These are phyloP conservation scores for Aphis craccivora DNA, from an alignment of 1,140 invertebrate genomes.

Conservation along the genomic window DNA sequence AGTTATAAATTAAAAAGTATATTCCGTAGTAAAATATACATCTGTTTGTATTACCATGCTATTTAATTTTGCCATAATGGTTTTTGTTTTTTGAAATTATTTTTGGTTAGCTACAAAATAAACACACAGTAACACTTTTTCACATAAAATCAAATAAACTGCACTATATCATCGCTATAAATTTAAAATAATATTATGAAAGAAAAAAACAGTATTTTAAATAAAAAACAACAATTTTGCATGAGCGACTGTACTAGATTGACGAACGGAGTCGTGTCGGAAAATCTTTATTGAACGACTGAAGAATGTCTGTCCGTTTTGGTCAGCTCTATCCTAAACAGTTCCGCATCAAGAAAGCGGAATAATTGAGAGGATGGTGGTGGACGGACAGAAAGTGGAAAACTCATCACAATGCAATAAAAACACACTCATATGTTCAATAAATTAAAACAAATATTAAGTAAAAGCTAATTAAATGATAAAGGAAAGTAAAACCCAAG, in stretches of 20 bases:
- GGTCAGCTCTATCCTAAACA: constrained; percentile 45
- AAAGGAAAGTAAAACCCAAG: constrained; percentile 45
- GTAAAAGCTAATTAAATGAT: constrained; percentile 55
- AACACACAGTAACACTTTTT: background rate
- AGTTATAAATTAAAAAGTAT: background rate
- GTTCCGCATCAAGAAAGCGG: constrained; percentile 57
- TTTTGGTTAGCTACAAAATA: background rate
- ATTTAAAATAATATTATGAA: background rate
- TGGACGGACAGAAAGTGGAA: constrained; percentile 53
- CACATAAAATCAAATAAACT: background rate
- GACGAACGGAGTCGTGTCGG: constrained; percentile 41
- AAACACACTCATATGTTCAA: background rate
- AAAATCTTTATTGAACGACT: constrained; percentile 49
- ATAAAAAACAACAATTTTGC: background rate
- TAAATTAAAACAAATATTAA: constrained; percentile 53
- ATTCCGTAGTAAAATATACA: background rate
- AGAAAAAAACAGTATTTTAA: background rate
- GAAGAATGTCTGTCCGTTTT: constrained; percentile 47
- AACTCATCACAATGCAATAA: constrained; percentile 50
- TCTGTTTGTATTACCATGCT: background rate
- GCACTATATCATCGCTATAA: constrained; percentile 25
- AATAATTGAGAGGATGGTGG: constrained; percentile 52
- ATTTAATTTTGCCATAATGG: constrained; percentile 2
- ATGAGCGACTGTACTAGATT: constrained; percentile 1
- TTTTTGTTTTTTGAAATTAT: background rate